Base-by-base conservation (phyloP, 1,140 invertebrate genomes). In the Drosophila watanabei region DNA sequence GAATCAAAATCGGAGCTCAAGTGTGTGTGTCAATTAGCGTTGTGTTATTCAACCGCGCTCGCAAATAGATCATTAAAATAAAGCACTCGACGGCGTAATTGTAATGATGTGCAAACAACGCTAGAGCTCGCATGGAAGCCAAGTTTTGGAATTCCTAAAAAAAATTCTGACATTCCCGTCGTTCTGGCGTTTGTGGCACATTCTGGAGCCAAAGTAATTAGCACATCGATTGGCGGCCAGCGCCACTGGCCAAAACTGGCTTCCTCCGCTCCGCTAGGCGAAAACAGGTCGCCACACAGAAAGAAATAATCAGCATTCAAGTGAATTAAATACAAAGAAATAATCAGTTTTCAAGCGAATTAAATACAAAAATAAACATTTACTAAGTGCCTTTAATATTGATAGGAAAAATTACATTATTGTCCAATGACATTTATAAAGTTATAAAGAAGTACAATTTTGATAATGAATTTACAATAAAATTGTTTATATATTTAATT, bases 41-140 rank as follows among this genome's bases (percentile, higher is more conserved):
- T 10, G 33, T 85, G 82, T 81, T 82, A 79, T 90, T 90, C 79
- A 81, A 79, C 69, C 52, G 59, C 48, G 35, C 60, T 61, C 62
- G 62, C 78, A 85, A 85, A 89, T 85, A 75, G 70, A 79, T 75
- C 66, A 65, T 61, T 69, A 59, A 56, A 78, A 59, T 65, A 63
- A 69, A 80, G 52, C 75, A 83, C 71, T 69, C 49, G 45, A 16
- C 43, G 61, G 49, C 60, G 52, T 70, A 82, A 72, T 83, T 83
- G 85, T 85, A 85, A 90, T 72, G 60, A 89, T 85, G 82, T 82
- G 86, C 75, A 85, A 85, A 89, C 80, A 89, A 73, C 73, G 64
- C 68, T 3, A 10, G 60, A 54, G 41, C 43, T 56, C 43, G 39
- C 32, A 16, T 30, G 43, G 13, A 33, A 45, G 32, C 11, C 6